phyloP scores from a whole-genome alignment of 2,113 vertebrate genomes.

The Turdus rufiventris region DNA sequence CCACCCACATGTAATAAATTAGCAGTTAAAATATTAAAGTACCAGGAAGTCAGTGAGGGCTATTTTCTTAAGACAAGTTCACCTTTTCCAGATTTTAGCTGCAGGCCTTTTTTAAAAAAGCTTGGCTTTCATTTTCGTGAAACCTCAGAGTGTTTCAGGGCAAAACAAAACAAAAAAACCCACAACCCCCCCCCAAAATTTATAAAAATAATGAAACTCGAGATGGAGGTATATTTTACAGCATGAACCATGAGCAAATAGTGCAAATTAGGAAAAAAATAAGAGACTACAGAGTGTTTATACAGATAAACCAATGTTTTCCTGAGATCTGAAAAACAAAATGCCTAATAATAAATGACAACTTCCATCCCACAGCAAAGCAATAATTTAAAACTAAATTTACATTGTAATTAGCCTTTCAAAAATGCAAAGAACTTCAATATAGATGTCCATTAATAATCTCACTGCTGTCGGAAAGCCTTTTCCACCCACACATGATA shows the following conservation, averaged over 20 bases:
- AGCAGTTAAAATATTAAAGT: neutral
- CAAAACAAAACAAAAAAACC: neutral
- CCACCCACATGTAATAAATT: neutral
- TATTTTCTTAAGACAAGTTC: neutral
- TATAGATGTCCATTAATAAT: constrained; percentile 81
- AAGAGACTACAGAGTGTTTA: constrained; percentile 3
- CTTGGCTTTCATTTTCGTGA: neutral
- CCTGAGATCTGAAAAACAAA: constrained; percentile 17
- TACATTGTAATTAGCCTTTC: constrained; percentile 81
- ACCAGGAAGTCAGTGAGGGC: neutral
- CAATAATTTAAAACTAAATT: constrained; percentile 80
- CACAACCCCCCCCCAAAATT: neutral
- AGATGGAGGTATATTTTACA: neutral
- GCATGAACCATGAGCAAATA: neutral
- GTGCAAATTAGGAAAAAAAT: constrained; percentile 18
- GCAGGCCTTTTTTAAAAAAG: neutral
- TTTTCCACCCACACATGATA: constrained; percentile 73
- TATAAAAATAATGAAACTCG: neutral
- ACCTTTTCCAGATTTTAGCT: neutral
- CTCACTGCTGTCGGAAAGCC: constrained; percentile 65
- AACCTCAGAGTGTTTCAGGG: neutral
- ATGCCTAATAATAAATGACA: constrained; percentile 66
- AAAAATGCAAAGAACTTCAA: constrained; percentile 77
- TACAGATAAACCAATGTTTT: constrained; percentile 47
- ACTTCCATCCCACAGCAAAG: constrained; percentile 68